A percentile compares a stretch with the other conserved stretches of the same genome.
Conservation (phyloP, 2,888 invertebrate genomes). For the Mythimna impura region DNA sequence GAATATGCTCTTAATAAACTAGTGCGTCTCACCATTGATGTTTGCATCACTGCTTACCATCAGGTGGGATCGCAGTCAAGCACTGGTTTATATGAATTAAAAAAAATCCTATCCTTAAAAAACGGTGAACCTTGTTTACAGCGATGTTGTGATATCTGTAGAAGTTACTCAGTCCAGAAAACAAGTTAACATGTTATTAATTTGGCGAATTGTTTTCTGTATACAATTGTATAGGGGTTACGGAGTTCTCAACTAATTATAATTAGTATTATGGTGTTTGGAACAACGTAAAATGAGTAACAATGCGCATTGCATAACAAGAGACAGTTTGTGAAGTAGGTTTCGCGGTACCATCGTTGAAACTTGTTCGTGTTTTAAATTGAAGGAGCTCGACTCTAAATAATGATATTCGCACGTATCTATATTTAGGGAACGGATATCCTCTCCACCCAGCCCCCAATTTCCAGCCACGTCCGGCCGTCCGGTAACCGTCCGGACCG, state of each 20-base stretch:
- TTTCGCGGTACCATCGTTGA: conserved; percentile 4
- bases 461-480: too few species aligned
- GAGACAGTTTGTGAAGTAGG: conserved; percentile 58
- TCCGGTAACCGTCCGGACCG: too few species aligned
- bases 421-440: too few species aligned
- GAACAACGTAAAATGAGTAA: conserved; percentile 26
- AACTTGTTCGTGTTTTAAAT: neutral
- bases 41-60: too few species aligned
- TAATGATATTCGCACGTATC: too few species aligned
- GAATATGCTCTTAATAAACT: too few species aligned
- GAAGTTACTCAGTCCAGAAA: neutral
- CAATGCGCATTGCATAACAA: conserved; percentile 45
- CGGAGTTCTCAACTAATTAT: conserved; percentile 48
- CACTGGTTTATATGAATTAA: too few species aligned
- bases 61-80: too few species aligned
- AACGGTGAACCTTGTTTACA: neutral
- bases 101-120: too few species aligned
- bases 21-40: too few species aligned
- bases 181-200: neutral
- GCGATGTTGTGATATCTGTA: neutral
- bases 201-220: conserved; percentile 9
- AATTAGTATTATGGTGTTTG: conserved; percentile 17
- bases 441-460: too few species aligned
- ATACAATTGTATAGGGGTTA: conserved; percentile 24
- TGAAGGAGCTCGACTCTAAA: too few species aligned